Base-by-base conservation (phyloP, 2,797 vertebrate species). In the Dryobates pubescens region DNA sequence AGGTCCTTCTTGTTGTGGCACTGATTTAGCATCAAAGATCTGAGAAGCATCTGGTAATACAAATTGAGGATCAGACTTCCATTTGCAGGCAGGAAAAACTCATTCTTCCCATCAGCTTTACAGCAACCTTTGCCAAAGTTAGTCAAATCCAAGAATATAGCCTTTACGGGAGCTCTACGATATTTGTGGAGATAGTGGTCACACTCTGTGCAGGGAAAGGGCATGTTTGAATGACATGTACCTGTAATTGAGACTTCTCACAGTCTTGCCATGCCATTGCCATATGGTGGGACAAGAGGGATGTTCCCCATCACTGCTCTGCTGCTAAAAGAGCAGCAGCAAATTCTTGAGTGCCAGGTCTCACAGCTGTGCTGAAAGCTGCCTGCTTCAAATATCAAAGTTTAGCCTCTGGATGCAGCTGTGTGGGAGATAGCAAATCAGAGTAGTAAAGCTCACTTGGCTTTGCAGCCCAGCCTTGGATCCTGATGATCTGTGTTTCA, bases 311-410 rank as follows among this genome's bases (percentile, higher is more conserved):
- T 30, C 86, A 70, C 43, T 88, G 68, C n/a, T 57, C 53, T 57
- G 5, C 58, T 26, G 3, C 26, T 5, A 2, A 18, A 73, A 32
- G 16, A 82, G 53, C 45, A 62, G 72, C 58, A 61, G 72, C 72
- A 77, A 4, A 0, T 65, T 92, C 24, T 27, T 3, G 0, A 1
- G 4, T 54, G 54, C 41, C 58, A 71, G 22, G 34, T 86, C 71
- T 89, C 62, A 22, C 19, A 32, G 65, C 59, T 88, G 17, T 82
- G 77, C 86, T 2, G 4, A 72, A 80, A 94, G 65, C 59, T 45
- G 87, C 41, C 71, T 86, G 38, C 80, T 95, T 86, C 95, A 79
- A 89, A 93, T 89, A 79, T 89, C 83, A 89, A 94, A 96, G 91
- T 92, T 89, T 77, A 91, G 82, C 80, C 87, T 83, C 87, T 95